phyloP scores from a whole-genome alignment of 2,113 vertebrate genomes.

The Triplophysa rosa region DNA sequence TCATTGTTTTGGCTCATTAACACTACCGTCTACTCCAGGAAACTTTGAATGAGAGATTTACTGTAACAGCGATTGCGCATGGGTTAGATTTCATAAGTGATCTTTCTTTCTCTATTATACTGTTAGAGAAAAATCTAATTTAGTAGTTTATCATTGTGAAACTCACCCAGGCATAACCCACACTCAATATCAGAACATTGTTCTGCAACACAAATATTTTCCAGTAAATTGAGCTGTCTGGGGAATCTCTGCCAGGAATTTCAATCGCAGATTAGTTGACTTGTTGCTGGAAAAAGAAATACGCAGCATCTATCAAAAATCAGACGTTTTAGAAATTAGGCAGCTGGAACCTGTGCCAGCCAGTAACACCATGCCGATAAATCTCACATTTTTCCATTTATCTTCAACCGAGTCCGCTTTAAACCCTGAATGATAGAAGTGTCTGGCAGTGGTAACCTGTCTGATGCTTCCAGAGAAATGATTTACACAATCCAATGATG shows the following conservation, averaged over 20 bases:
- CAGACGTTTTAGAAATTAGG: conserved; percentile 51
- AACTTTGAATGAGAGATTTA: conserved; percentile 35
- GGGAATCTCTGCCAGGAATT: background rate
- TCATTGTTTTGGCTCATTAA: background rate
- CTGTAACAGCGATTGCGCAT: background rate
- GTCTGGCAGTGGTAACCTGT: conserved; percentile 6
- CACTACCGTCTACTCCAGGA: conserved; percentile 5
- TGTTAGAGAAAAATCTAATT: too few species aligned
- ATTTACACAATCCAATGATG: background rate
- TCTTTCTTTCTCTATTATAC: too few species aligned
- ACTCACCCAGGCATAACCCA: background rate
- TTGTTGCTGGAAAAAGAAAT: background rate
- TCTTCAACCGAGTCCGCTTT: conserved; percentile 53
- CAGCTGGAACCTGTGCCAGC: background rate
- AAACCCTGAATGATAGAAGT: background rate
- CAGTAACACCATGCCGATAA: conserved; percentile 50
- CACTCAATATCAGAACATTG: background rate
- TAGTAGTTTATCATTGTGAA: background rate
- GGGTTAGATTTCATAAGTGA: background rate
- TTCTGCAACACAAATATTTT: background rate
- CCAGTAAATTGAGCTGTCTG: conserved; percentile 1
- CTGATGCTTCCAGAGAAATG: conserved; percentile 17
- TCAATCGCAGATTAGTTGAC: background rate
- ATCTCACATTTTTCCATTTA: conserved; percentile 55
- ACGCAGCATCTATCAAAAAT: background rate